These are phyloP conservation scores for Phenacoccus solenopsis DNA, from an alignment of 1,140 invertebrate species.

Conservation along the genomic window DNA sequence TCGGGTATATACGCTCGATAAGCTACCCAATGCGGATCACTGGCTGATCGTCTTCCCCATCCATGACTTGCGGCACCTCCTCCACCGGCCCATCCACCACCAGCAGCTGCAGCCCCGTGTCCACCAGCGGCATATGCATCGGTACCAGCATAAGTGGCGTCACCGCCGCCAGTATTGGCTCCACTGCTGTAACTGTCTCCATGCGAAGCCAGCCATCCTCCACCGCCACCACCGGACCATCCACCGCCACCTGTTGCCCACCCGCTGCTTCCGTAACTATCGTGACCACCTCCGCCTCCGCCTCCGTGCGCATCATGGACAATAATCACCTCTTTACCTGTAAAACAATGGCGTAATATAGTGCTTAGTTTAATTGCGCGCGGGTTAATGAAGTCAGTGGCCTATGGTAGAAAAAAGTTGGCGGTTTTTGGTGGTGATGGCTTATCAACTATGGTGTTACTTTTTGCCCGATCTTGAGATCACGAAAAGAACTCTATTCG, in stretches of 20 bases:
- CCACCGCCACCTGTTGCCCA: conserved; percentile 25
- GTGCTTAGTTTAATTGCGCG: background rate
- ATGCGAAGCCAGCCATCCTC: background rate
- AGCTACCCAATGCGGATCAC: conserved; percentile 20
- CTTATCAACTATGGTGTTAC: background rate
- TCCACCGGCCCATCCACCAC: background rate
- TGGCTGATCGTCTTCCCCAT: conserved; percentile 12
- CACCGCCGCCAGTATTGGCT: conserved; percentile 18
- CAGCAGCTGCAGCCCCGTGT: background rate
- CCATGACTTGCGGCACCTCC: conserved; percentile 18
- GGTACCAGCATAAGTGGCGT: conserved; percentile 20
- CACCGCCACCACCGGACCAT: conserved; percentile 23
- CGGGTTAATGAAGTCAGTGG: background rate
- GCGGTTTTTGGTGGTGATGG: background rate
- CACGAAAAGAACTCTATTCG: background rate
- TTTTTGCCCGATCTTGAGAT: background rate
- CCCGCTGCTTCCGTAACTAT: conserved; percentile 20
- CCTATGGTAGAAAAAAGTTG: background rate
- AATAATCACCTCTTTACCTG: conserved; percentile 25
- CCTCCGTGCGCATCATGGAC: conserved; percentile 23
- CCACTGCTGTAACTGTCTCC: conserved; percentile 22
- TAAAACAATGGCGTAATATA: background rate
- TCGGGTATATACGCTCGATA: conserved; percentile 20
- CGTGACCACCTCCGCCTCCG: conserved; percentile 22
- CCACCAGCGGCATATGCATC: conserved; percentile 1